Conservation (phyloP, 1,140 invertebrate species). For the Anastatus disparis region DNA sequence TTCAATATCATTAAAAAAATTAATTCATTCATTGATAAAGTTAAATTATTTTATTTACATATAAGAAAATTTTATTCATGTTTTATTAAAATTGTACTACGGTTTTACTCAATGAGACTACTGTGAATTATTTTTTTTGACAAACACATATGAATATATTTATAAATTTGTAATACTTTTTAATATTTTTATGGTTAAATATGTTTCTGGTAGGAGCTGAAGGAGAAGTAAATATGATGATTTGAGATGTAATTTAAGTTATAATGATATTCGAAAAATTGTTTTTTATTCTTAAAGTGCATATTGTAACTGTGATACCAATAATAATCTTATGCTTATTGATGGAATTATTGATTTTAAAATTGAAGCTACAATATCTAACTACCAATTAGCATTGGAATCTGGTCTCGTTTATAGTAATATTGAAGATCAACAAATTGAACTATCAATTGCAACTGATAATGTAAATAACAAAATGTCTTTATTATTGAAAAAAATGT, state of each 20-base stretch:
- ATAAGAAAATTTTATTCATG: too few relatives aligned
- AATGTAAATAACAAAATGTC: conserved; percentile 37
- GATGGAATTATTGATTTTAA: conserved; percentile 49
- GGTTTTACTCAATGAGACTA: too few relatives aligned
- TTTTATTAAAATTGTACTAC: too few relatives aligned
- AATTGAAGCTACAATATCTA: conserved; percentile 37
- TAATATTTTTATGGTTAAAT: too few relatives aligned
- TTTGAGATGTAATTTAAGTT: conserved; percentile 45
- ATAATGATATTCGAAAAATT: conserved; percentile 56
- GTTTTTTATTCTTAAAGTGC: conserved; percentile 49
- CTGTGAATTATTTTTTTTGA: too few relatives aligned
- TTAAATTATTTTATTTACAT: background rate
- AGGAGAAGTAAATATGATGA: conserved; percentile 55
- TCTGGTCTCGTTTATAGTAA: conserved; percentile 25
- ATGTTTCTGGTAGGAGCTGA: conserved; percentile 53
- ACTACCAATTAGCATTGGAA: conserved; percentile 35
- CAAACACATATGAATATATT: too few relatives aligned
- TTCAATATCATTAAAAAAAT: background rate
- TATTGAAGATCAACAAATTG: conserved; percentile 38
- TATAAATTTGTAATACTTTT: too few relatives aligned
- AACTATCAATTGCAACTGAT: conserved; percentile 38
- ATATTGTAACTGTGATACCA: conserved; percentile 49
- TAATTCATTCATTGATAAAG: background rate
- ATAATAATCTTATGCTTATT: conserved; percentile 47
- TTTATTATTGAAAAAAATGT: conserved; percentile 59